Base-by-base conservation (phyloP, 1,140 invertebrate genomes). In the Drosophila asahinai region DNA sequence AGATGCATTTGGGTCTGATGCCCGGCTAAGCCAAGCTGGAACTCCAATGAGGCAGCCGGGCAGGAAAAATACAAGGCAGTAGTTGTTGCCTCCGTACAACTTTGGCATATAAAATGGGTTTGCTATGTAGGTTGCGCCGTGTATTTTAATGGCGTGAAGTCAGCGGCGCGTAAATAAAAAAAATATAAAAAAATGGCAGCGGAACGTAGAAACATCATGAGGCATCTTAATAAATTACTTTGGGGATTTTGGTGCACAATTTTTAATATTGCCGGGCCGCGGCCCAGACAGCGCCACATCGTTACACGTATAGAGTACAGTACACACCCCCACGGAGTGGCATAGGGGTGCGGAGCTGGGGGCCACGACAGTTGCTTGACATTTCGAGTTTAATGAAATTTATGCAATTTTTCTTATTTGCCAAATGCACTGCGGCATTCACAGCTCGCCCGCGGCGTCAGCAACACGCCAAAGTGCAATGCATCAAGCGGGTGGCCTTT, bases 201-300 rank as follows among this genome's bases (percentile, higher is more conserved):
- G 19, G 15, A 76, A 36, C 73, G 62, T 66, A 77, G 86, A 51
- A 74, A 73, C 71, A 74, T 91, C 90, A 91, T 91, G 90, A 91
- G 77, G 82, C 90, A 91, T 91, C 90, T 91, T 91, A 91, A 91
- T 92, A 91, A 91, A 91, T 91, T 91, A 91, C 90, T 91, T 90
- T 90, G 90, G 90, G 90, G 90, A 91, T 91, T 89, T 91, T 77
- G 81, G 80, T 86, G 90, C 77, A 91, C 87, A 86, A 91, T 91
- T 91, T 89, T 91, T 91, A 91, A 91, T 91, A 91, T 91, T 89
- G 80, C 80, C 76, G 63, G 65, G 66, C 66, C 64, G 60, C 17
- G 42, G 55, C 63, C 59, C 68, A 83, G 75, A 81, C 86, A 64
- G 67, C 61, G 67, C 64, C 73, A 63, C 82, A 78, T 60, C 36